Base-by-base conservation (phyloP, 2,113 vertebrate species). In the Limnothrissa miodon region DNA sequence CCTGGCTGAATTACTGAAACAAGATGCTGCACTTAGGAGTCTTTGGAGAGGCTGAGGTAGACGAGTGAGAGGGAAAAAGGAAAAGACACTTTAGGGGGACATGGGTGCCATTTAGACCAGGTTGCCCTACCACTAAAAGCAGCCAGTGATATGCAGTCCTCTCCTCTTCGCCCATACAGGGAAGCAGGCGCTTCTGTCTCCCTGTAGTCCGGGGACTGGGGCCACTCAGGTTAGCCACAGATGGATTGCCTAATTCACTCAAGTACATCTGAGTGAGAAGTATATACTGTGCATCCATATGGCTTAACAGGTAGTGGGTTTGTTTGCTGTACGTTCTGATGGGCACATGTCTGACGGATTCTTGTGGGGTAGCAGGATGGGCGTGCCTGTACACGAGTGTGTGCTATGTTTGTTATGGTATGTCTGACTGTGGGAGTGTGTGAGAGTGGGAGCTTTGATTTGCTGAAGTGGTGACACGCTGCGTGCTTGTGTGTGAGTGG, bases 1-100 rank as follows among this genome's bases (percentile, higher is more conserved):
- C 92, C 93, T 93, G 94, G 93, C 90, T 92, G 93, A 94, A 93
- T 94, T 94, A 93, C 92, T 93, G 94, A 93, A 94, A 94, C 93
- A 93, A 94, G 94, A 94, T 94, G 93, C 94, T 93, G 93, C 94
- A 94, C 94, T 93, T 94, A 93, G 90, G 88, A 93, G 90, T 92
- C 92, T 93, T 93, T 89, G 87, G 92, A 93, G 92, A 92, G 92
- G 79, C 84, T 79, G 83, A 66, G 59, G 59, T 66, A 51, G 44
- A 78, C 39, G 39, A 74, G 53, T 51, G 78, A 79, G 74, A 45
- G 74, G 81, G 84, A 79, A 89, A 86, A 86, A 88, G 90, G 90
- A 87, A 92, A 87, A 92, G 91, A 92, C 90, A 92, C 92, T 94
- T 94, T 93, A 92, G 92, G 92, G 81, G 93, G 92, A 93, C 92